phyloP scores from a whole-genome alignment of 2,888 invertebrate genomes.

The Chouioia cunea region DNA sequence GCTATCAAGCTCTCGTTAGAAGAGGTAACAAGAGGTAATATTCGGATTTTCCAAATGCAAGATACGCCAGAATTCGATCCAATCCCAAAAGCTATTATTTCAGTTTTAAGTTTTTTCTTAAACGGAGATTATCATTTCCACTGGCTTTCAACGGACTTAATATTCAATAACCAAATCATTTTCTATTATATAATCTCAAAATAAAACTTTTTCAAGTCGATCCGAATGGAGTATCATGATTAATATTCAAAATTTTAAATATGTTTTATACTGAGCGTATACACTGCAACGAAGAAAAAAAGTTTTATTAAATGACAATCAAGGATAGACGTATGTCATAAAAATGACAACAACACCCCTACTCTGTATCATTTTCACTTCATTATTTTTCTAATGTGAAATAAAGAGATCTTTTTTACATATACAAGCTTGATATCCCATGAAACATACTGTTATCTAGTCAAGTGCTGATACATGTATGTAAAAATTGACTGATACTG shows the following conservation, averaged over 20 bases:
- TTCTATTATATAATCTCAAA: too few relatives aligned
- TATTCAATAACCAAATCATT: too few relatives aligned
- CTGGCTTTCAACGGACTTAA: too few relatives aligned
- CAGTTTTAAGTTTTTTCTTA: background rate
- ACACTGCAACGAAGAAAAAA: too few relatives aligned
- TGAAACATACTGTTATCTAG: background rate
- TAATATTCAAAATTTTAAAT: too few relatives aligned
- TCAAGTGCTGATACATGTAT: too few relatives aligned
- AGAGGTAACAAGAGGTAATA: slow-evolving; percentile 29
- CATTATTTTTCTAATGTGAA: background rate
- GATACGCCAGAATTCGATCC: slow-evolving; percentile 3
- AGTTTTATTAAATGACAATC: too few relatives aligned
- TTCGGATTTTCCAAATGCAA: slow-evolving; percentile 7
- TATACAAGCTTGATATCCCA: background rate
- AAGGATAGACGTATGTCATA: too few relatives aligned
- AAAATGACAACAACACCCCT: background rate
- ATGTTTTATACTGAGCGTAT: too few relatives aligned
- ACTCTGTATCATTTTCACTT: slow-evolving; percentile 14
- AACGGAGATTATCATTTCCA: too few relatives aligned
- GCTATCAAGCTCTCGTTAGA: slow-evolving; percentile 30
- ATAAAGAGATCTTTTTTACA: background rate
- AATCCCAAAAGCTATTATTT: slow-evolving; percentile 15
- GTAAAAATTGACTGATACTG: background rate
- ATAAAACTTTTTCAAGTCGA: too few relatives aligned
- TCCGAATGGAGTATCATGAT: too few relatives aligned